phyloP scores from a whole-genome alignment of 2,113 vertebrate genomes.

The Rhegmatorhina hoffmannsi region DNA sequence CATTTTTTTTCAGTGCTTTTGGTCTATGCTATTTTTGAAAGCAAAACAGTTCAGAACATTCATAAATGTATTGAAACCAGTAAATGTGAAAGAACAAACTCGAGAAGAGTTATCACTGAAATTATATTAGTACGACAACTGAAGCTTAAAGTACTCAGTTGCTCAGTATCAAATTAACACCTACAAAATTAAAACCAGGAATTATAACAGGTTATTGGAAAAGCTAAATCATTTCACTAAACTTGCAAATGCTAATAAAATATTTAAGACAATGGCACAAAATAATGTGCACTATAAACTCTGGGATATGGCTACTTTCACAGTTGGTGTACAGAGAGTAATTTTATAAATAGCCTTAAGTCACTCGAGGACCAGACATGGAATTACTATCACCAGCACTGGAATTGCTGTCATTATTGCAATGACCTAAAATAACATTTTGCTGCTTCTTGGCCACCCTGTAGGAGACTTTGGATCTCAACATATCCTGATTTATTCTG shows the following conservation, averaged over 20 bases:
- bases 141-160: neutral
- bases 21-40: neutral
- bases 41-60: neutral
- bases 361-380: neutral
- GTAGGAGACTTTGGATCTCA: neutral
- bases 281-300: neutral
- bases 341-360: neutral
- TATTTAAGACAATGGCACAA: neutral
- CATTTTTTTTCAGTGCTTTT: neutral
- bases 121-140: neutral
- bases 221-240: neutral
- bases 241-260: neutral
- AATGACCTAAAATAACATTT: neutral
- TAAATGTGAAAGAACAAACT: neutral
- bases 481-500: neutral
- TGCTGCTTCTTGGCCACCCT: neutral
- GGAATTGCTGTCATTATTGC: neutral
- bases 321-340: too few species aligned
- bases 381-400: neutral
- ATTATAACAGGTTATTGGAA: neutral
- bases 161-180: neutral
- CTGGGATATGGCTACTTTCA: neutral
- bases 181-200: neutral
- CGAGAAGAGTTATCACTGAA: neutral
- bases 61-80: neutral